Evolutionary conservation across 53 echinoderm and acorn worm species (phyloP).

Genomic region (Mesocentrotus franciscanus): DNA sequence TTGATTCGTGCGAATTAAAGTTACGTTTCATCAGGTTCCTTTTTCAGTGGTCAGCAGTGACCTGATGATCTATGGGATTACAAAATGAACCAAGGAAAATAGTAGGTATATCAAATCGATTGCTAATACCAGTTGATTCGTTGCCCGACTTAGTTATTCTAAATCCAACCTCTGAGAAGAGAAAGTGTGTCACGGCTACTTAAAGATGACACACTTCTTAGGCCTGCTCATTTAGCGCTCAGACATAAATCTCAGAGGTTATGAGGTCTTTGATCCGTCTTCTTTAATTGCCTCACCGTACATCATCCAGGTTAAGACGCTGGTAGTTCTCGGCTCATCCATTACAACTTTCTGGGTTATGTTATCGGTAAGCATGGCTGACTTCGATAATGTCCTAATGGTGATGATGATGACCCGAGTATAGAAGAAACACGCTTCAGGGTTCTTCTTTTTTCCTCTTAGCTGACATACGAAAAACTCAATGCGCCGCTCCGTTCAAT

Average conservation of each 20-base stretch:
- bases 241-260: neutral
- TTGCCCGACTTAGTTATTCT: neutral
- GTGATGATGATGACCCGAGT: neutral
- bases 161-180: neutral
- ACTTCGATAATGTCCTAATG: neutral
- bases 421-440: neutral
- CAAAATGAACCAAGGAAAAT: neutral
- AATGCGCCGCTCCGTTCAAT: neutral
- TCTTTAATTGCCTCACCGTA: neutral
- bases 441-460: neutral
- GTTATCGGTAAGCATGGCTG: neutral
- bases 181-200: constrained; percentile 5
- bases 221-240: neutral
- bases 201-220: neutral
- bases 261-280: neutral
- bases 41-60: neutral
- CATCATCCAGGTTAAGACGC: constrained; percentile 11
- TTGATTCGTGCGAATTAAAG: neutral
- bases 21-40: too few species aligned
- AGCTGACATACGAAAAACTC: neutral
- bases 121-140: neutral
- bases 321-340: constrained; percentile 8
- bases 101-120: neutral
- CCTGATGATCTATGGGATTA: neutral
- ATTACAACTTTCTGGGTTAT: constrained; percentile 1